Evolutionary conservation across 2,888 invertebrate species (phyloP).

Genomic region (Chrysodeixis includens): DNA sequence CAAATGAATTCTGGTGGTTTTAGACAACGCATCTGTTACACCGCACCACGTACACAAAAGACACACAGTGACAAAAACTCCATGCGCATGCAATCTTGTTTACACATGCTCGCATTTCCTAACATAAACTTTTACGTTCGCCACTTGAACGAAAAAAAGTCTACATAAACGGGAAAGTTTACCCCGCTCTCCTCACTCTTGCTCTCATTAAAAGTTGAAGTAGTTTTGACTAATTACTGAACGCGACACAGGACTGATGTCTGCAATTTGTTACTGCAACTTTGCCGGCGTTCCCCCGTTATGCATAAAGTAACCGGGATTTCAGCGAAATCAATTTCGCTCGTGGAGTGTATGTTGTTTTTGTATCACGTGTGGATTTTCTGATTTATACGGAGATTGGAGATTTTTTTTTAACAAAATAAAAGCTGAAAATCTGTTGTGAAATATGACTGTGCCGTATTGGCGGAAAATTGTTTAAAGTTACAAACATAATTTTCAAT

Average conservation of each 20-base stretch:
- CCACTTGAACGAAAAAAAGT: conserved; percentile 49
- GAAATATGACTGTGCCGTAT: conserved; percentile 12
- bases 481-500: conserved; percentile 4
- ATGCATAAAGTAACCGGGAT: conserved; percentile 42
- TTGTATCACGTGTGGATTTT: conserved; percentile 31
- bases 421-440: conserved; percentile 7
- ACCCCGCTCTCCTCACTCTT: conserved; percentile 48
- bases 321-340: conserved; percentile 51
- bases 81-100: neutral
- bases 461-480: conserved; percentile 4
- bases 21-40: neutral
- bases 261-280: conserved; percentile 67
- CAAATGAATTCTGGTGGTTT: neutral
- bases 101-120: conserved; percentile 26
- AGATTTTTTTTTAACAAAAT: conserved; percentile 19
- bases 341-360: conserved; percentile 49
- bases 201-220: conserved; percentile 72
- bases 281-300: conserved; percentile 44
- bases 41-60: neutral
- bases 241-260: conserved; percentile 67
- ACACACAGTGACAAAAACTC: neutral
- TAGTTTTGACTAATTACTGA: conserved; percentile 71
- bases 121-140: conserved; percentile 36
- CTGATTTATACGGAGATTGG: conserved; percentile 6
- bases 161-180: conserved; percentile 50